Base-by-base conservation (phyloP, 1,140 invertebrate species). In the Parapsyche elsis region DNA sequence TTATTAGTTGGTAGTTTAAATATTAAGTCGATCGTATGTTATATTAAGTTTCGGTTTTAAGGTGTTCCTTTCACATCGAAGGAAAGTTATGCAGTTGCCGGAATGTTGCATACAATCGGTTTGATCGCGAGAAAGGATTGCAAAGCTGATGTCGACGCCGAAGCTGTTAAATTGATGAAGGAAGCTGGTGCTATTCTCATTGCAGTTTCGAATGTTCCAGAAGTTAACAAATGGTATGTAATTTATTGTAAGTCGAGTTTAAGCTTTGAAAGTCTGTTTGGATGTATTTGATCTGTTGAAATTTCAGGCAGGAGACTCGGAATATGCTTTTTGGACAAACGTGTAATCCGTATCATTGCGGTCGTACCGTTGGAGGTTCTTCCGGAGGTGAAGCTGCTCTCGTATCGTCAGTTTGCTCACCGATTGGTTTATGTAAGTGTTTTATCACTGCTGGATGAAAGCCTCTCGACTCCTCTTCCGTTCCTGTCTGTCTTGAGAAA, bases 261-360 rank as follows among this genome's bases (percentile, higher is more conserved):
- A 21, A 24, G 5, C 14, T 70, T 38, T 38, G 30, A 1, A 38
- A n/a, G n/a, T n/a, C n/a, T n/a, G n/a, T n/a, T n/a, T n/a, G n/a
- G n/a, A n/a, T 26, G 67, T 14, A 44, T n/a, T 38, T 4, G 4
- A 70, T 70, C 21, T 7, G 19, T 30, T 5, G 30, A 16, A 93
- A 92, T 89, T 90, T 92, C 84, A 97, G 95, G 95, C 92, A 92
- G 84, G 98, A 99, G 86, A 94, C 95, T 0, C 91, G 93, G 75
- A 99, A 99, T 88, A 96, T 96, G 88, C 87, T 98, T 53, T 96
- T 95, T 85, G 98, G 98, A 30, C 92, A 96, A 81, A 97, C 97
- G 0, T 93, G 92, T 81, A 99, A 99, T 90, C 97, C 98, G 0
- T 98, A 99, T 86, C 92, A 98, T 87, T 91, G 91, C 0, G 93